These are phyloP conservation scores for Hirudinaria manillensis DNA, from an alignment of 2,888 invertebrate species.

Conservation along the genomic window DNA sequence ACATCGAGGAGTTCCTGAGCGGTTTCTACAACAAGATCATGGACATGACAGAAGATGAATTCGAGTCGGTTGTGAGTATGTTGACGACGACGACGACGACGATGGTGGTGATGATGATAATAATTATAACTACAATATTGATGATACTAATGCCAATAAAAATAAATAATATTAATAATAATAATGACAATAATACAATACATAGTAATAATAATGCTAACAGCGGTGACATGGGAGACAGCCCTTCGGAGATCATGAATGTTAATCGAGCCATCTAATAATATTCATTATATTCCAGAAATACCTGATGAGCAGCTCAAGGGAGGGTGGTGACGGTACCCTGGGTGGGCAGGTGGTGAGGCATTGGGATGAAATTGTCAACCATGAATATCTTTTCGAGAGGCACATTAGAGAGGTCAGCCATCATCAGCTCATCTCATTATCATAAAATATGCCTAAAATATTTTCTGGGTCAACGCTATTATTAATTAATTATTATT, in stretches of 20 bases:
- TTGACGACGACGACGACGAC: neutral
- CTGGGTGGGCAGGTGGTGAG: conserved; percentile 17
- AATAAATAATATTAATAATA: too few species aligned
- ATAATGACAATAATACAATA: too few species aligned
- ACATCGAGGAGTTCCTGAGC: conserved; percentile 22
- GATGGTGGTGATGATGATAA: neutral
- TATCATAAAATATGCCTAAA: too few species aligned
- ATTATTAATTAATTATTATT: neutral
- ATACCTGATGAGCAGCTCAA: conserved; percentile 13
- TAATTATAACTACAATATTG: too few species aligned
- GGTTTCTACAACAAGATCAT: conserved; percentile 24
- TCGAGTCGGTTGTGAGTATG: conserved; percentile 10
- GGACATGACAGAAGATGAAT: conserved; percentile 11
- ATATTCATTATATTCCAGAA: too few species aligned
- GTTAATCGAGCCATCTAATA: too few species aligned
- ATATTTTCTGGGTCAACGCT: neutral
- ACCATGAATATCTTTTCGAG: conserved; percentile 22
- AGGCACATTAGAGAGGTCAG: conserved; percentile 9
- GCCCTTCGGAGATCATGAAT: too few species aligned
- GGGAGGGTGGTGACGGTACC: conserved; percentile 5
- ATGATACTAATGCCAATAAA: too few species aligned
- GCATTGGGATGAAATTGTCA: conserved; percentile 25
- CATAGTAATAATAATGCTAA: too few species aligned
- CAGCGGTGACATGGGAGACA: too few species aligned
- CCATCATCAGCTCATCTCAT: too few species aligned